Evolutionary conservation across 2,113 vertebrate species (phyloP), one percentile per base, ranked within the genome.

Genomic region (Gambusia holbrooki): DNA sequence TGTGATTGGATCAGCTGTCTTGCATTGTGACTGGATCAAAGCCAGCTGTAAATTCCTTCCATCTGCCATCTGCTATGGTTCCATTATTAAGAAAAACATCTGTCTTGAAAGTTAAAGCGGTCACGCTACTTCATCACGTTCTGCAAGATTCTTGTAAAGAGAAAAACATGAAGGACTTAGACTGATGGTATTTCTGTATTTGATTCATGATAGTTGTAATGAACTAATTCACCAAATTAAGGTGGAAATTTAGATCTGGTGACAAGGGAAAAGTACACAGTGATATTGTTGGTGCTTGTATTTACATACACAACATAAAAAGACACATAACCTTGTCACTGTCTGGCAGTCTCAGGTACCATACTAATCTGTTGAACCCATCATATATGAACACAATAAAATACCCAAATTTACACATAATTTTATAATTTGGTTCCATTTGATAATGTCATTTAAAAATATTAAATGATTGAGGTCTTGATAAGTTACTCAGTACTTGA

Each of bases 51-150:
- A 61, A 69, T 71, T 51, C n/a, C 28, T 65, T 42, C 27, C 25
- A 37, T 69, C 32, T 54, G 51, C 40, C 33, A 32, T 88, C 42
- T 61, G 63, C 13, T 14, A 14, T 80, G 27, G 37, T 60, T 68
- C 74, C 63, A 54, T 58, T 76, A 71, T 66, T 42, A 72, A 63
- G 29, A 67, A 68, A 35, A 76, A 54, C 65, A 61, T 66, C 22
- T 58, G 73, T 65, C 71, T 7, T 48, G 9, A n/a, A 66, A 62
- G 48, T 65, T 66, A 33, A 79, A 79, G 37, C 66, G 65, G 73
- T 84, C 35, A 79, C 60, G 58, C 70, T 54, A 65, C 30, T 35
- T 2, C 63, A 27, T 25, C 51, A 58, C 51, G 7, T 58, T 58
- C 22, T n/a, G 19, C 51, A 58, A 58, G 3, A 58, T 77, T 32